phyloP scores from a whole-genome alignment of 1,140 invertebrate genomes.

The Telenomus remus region DNA sequence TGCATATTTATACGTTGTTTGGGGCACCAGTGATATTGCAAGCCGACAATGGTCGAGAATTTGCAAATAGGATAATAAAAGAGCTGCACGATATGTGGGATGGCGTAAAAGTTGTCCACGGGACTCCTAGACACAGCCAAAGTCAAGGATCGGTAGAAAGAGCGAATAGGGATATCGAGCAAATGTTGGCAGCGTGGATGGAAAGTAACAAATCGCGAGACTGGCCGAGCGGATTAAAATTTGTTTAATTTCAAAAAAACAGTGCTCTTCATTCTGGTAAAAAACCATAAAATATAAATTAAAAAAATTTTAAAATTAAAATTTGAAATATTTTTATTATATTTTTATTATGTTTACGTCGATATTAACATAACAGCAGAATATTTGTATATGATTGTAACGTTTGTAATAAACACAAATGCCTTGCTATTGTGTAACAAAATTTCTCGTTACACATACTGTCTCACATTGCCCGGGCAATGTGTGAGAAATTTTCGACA shows the following conservation, averaged over 20 bases:
- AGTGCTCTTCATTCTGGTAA: background rate
- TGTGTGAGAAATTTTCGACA: too few relatives aligned
- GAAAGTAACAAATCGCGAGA: constrained; percentile 30
- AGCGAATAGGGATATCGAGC: constrained; percentile 51
- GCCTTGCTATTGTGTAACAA: too few relatives aligned
- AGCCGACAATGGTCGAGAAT: constrained; percentile 50
- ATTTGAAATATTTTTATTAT: too few relatives aligned
- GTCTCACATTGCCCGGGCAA: too few relatives aligned
- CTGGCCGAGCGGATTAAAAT: constrained; percentile 29
- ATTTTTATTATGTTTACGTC: too few relatives aligned
- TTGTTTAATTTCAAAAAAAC: constrained; percentile 19
- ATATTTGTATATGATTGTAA: too few relatives aligned
- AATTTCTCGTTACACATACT: too few relatives aligned
- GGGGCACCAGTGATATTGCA: constrained; percentile 41
- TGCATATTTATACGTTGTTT: constrained; percentile 17
- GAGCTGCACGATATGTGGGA: constrained; percentile 52
- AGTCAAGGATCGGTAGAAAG: constrained; percentile 10
- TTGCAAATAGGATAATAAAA: constrained; percentile 45
- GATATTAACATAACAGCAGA: too few relatives aligned
- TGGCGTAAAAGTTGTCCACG: constrained; percentile 68
- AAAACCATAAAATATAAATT: too few relatives aligned
- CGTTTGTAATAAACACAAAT: too few relatives aligned
- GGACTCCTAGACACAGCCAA: constrained; percentile 61
- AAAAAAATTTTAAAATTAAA: too few relatives aligned
- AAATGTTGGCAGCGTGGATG: constrained; percentile 52